A percentile compares a stretch with the other conserved stretches of the same genome.
These are phyloP conservation scores for Rhinopithecus roxellana DNA, from an alignment of 2,113 vertebrate species.

Conservation along the genomic window DNA sequence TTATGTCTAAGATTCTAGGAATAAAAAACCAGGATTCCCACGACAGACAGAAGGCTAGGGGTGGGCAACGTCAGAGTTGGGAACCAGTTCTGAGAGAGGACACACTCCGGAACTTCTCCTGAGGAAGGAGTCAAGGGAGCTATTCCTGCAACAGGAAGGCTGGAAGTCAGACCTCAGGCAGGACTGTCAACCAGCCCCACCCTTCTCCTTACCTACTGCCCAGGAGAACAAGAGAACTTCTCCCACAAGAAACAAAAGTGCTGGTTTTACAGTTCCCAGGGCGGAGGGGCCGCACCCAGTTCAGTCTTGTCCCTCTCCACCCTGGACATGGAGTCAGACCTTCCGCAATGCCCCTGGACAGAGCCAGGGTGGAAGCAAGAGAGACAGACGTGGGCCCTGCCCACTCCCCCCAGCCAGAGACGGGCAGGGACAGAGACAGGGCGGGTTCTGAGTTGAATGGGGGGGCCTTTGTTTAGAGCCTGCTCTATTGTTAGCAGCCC, in stretches of 20 bases:
- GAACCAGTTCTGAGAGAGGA: neutral
- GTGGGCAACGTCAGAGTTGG: neutral
- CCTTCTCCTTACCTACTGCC: neutral
- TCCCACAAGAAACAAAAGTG: slow-evolving; percentile 50
- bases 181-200: neutral
- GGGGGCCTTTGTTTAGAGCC: slow-evolving; percentile 51
- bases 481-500: neutral
- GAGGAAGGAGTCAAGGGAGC: neutral
- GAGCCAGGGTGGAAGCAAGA: neutral
- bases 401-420: neutral
- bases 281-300: slow-evolving; percentile 26
- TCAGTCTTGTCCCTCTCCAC: neutral
- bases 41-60: neutral
- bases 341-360: neutral
- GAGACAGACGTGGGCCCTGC: neutral
- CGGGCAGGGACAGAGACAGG: slow-evolving; percentile 39
- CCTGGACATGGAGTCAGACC: slow-evolving; percentile 2
- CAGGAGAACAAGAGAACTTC: neutral
- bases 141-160: neutral
- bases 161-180: neutral
- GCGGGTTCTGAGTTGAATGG: slow-evolving; percentile 41
- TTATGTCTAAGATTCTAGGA: neutral
- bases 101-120: neutral
- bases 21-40: neutral
- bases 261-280: slow-evolving; percentile 43